Base-by-base conservation (phyloP, 2,113 vertebrate genomes). In the Pseudopodoces humilis region DNA sequence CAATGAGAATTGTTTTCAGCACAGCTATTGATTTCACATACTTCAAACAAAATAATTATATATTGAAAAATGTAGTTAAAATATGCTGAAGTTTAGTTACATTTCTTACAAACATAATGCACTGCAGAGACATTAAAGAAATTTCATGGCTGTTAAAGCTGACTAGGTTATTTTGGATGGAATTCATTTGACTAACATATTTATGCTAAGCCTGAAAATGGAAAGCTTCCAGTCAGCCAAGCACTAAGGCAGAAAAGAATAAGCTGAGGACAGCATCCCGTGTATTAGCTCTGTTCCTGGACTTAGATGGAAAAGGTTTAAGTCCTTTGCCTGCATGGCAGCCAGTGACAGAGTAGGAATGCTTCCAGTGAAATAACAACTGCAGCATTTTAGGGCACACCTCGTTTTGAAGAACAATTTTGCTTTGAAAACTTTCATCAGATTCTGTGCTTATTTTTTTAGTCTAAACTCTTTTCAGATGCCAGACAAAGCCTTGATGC, bases 1-100 rank as follows among this genome's bases (percentile, higher is more conserved):
- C 88, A 90, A 39, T 50, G 44, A 77, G 75, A 63, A 94, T 53
- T 93, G 33, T 90, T 97, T 96, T 95, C 94, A 92, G 47, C 50
- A 53, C 31, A 88, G 83, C 56, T 76, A 95, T 55, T 65, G 68
- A 95, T 76, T 90, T 86, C 83, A 68, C 18, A 47, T 86, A 86
- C 74, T 95, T 96, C 95, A 76, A 95, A 39, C 31, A 74, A 47
- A 79, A 69, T 76, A 94, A 63, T 77, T 72, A 56, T 47, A 62
- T 85, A 72, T 78, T 88, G 41, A 71, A 74, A 94, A 53, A 2
- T 37, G 18, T 60, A 95, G 71, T 49, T 81, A 92, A 94, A 86
- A 80, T 46, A 52, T 85, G 28, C 49, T 60, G 50, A 92, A 95
- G 21, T 67, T 55, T 82, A 80, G 43, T 35, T 70, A 68, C 27